Base-by-base conservation (phyloP, 2,888 invertebrate genomes). In the Cotesia congregata region DNA sequence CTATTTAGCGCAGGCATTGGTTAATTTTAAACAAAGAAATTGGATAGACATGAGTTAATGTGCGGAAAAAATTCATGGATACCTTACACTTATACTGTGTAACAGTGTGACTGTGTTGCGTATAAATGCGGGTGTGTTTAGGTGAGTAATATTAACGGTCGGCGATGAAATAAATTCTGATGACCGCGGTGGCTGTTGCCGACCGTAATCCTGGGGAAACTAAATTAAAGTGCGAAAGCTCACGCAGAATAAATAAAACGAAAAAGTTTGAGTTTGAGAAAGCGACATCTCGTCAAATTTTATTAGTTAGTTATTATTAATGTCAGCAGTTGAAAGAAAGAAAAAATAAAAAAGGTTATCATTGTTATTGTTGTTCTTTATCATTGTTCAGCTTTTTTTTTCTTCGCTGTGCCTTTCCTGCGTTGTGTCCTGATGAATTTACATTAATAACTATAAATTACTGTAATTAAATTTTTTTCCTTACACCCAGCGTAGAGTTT, bases 211-310 rank as follows among this genome's bases (percentile, higher is more conserved):
- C 50, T 50, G 50, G 50, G 50, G 12, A 50, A 50, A 50, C 9
- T 50, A 50, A 50, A 50, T 50, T 50, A 50, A 50, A 50, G 50
- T 50, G 50, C 50, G 50, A 50, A 50, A 50, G 50, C 50, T 50
- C 12, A 50, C 50, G 50, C 50, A 50, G 50, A 50, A 50, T 50
- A 50, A 50, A 50, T 12, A 50, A 50, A 7, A 4, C 3, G 7
- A 50, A 50, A 12, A 50, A 7, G 50, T 7, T 30, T 30, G 30
- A 30, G 30, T 30, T 30, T 30, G 30, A 50, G 12, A 7, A 50
- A 12, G 50, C 50, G 50, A 50, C 12, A 50, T 50, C 50, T 50
- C 50, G 50, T 50, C 50, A 12, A 50, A 50, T 50, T 50, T 50
- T 12, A 50, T 50, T 50, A 12, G 50, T 12, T 50, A 50, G 50